Conservation (phyloP, 2,888 invertebrate genomes). For the Drosophila demipolita region DNA sequence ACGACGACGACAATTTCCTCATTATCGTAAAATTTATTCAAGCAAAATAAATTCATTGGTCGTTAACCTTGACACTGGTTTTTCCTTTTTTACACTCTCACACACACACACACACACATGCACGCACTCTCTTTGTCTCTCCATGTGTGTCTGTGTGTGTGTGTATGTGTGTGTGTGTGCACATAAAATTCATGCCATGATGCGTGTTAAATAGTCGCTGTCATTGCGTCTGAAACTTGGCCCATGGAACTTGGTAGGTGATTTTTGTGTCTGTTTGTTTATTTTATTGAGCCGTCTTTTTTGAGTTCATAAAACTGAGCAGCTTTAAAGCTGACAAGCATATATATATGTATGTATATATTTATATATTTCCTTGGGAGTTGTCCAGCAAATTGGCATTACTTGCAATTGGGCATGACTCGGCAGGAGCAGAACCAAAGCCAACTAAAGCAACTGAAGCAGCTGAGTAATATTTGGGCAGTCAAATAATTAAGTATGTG, state of each 20-base stretch:
- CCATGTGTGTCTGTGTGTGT: conserved; percentile 14
- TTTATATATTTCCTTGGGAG: neutral
- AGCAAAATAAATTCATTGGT: conserved; percentile 85
- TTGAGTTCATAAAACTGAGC: conserved; percentile 40
- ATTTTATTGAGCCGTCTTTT: conserved; percentile 16
- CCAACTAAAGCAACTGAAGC: neutral
- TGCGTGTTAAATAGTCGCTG: conserved; percentile 78
- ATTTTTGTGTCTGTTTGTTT: conserved; percentile 19
- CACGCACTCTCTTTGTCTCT: conserved; percentile 16
- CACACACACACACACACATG: conserved; percentile 33
- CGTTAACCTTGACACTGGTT: conserved; percentile 86
- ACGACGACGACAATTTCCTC: conserved; percentile 83
- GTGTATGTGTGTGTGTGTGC: conserved; percentile 28
- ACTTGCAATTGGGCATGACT: conserved; percentile 60
- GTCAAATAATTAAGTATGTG: conserved; percentile 4
- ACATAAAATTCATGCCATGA: conserved; percentile 71
- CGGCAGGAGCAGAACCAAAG: conserved; percentile 42
- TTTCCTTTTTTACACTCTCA: conserved; percentile 66
- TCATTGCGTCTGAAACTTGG: conserved; percentile 55
- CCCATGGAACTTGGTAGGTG: conserved; percentile 13
- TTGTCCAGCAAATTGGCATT: conserved; percentile 68
- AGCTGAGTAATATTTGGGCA: conserved; percentile 34
- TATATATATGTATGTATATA: neutral
- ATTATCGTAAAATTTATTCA: conserved; percentile 85
- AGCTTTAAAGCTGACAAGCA: conserved; percentile 22